phyloP scores from a whole-genome alignment of 2,113 vertebrate species.

The Dromaius novaehollandiae region DNA sequence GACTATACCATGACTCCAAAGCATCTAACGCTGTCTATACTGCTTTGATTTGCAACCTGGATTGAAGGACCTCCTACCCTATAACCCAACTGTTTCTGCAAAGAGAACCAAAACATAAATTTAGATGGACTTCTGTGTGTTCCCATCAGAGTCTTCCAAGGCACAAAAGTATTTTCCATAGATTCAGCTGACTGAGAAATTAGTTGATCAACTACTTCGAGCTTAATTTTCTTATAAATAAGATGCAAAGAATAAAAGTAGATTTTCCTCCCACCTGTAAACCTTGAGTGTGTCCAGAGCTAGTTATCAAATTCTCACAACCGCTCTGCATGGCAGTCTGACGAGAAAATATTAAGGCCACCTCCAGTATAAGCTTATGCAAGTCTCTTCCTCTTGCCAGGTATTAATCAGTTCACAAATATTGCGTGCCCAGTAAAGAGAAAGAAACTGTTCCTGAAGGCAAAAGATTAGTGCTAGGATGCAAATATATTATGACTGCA shows the following conservation, averaged over 20 bases:
- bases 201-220: neutral
- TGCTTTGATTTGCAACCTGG: neutral
- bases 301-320: neutral
- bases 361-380: no score
- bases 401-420: neutral
- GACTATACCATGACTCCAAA: fast-evolving
- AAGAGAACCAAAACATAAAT: neutral
- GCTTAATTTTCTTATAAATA: neutral
- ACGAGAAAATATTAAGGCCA: neutral
- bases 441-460: neutral
- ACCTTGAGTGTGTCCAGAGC: neutral
- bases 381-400: neutral
- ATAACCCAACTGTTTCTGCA: neutral
- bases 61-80: neutral
- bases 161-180: neutral
- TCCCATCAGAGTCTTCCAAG: neutral
- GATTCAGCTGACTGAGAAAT: neutral
- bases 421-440: neutral
- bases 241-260: neutral
- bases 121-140: neutral
- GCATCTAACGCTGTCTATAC: neutral
- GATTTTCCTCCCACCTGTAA: neutral
- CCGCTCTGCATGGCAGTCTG: neutral
- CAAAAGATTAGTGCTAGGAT: neutral
- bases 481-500: neutral